Evolutionary conservation across 1,140 invertebrate genomes (phyloP), one percentile per base, ranked within the genome.

Genomic region (Drosophila bipectinata): DNA sequence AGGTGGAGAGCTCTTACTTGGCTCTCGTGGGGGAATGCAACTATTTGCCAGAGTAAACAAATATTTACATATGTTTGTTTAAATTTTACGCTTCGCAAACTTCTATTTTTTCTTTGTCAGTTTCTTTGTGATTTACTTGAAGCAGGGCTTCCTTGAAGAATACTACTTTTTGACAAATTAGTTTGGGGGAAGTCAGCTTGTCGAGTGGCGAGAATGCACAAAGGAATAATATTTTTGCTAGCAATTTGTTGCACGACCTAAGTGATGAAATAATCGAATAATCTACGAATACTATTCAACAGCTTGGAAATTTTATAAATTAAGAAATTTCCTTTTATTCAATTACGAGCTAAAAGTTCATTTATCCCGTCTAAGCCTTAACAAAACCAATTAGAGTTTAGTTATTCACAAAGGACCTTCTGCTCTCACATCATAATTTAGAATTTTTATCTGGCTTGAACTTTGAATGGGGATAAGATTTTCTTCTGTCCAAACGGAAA

Each of bases 11-110:
- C 24, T 56, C 60, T 48, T 28, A 37, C 34, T 47, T 7, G 12
- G n/a, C 48, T 52, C 63, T 64, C 47, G n/a, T 9, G 47, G 48
- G 55, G 59, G 44, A 21, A 67, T 44, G 30, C 66, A 57, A 60
- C 72, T 49, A 56, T 71, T 72, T 66, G 21, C 28, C 52, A 61
- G 53, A 59, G 62, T 56, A 79, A 52, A 68, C 45, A 74, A 79
- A 79, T 79, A 79, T 79, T 79, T 80, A 76, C 58, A 79, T 80
- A 54, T 66, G 60, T 79, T 61, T 79, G 68, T 67, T 73, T 61
- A 68, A 66, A 67, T 76, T 76, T 58, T 15, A 61, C 49, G 62
- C 71, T 54, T 58, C 58, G 54, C 24, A 15, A 28, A 68, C 34
- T 47, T 51, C 9, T 39, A 41, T 62, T 7, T 56, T 45, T 51